Evolutionary conservation across 2,113 vertebrate species (phyloP).

Genomic region (Hyla sarda): DNA sequence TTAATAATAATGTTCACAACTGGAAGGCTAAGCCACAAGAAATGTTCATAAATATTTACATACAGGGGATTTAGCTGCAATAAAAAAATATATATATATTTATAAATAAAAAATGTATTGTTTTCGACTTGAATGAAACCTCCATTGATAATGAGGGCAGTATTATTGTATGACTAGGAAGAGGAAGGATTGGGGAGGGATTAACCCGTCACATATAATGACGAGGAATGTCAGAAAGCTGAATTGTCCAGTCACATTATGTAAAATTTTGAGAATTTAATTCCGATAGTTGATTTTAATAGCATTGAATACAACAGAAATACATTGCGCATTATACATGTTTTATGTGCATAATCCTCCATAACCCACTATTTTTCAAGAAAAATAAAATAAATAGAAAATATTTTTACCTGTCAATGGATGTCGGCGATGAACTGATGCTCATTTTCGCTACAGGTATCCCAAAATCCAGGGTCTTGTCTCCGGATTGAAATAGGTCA

Average conservation of each 20-base stretch:
- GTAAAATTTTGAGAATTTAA: neutral
- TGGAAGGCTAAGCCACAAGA: neutral
- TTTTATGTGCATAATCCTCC: too few species aligned
- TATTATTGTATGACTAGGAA: constrained; percentile 7
- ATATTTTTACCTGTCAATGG: constrained; percentile 70
- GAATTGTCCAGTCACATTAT: neutral
- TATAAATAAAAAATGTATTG: neutral
- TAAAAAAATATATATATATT: too few species aligned
- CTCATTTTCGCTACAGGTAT: constrained; percentile 65
- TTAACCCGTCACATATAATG: constrained; percentile 43
- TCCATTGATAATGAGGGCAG: too few species aligned
- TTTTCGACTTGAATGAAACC: neutral
- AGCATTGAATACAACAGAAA: too few species aligned
- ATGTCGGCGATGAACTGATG: constrained; percentile 69
- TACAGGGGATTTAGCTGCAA: too few species aligned
- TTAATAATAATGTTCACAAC: too few species aligned
- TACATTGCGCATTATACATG: too few species aligned
- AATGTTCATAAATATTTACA: neutral
- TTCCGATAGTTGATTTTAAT: neutral
- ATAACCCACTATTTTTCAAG: too few species aligned
- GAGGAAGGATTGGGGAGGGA: constrained; percentile 9
- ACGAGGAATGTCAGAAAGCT: neutral
- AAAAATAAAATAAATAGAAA: neutral
- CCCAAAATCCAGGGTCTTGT: constrained; percentile 60
- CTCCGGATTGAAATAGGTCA: neutral